Base-by-base conservation (phyloP, 2,113 vertebrate genomes). In the Bujurquina vittata region DNA sequence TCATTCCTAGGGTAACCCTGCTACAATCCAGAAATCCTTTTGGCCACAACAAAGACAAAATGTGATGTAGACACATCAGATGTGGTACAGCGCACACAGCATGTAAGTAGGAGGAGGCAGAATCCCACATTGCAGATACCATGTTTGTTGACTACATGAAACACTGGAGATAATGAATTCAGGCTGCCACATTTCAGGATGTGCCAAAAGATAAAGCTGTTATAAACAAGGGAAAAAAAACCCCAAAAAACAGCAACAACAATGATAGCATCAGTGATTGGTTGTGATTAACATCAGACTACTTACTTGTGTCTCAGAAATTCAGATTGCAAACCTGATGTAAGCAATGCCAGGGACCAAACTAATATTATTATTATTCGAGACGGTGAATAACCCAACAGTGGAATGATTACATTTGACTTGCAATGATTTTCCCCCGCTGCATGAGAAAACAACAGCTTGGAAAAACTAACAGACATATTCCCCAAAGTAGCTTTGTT, bases 351-450 rank as follows among this genome's bases (percentile, higher is more conserved):
- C 83, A 85, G 84, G 80, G 85, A 87, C 90, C 87, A 87, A 89
- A 89, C 90, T 93, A 93, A 94, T 94, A 93, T 90, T 93, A 91
- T 92, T 92, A 93, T 94, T 90, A 94, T 92, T 93, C 85, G 58
- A 93, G 92, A 93, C 91, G 60, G 81, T 84, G 91, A 84, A 87
- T 90, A 95, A 94, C 90, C 93, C 89, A 87, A 87, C 81, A 84
- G 88, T 83, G 77, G 87, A 83, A 93, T 95, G 94, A 95, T 95
- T 95, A 94, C 94, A 95, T 95, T 95, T 94, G 94, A 95, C 94
- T 95, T 95, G 93, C 94, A 95, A 94, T 93, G 91, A 93, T 92
- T 83, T 77, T 29, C 85, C 86, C 86, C 79, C 89, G 67, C 86
- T 79, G 86, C 85, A 90, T 81, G 85, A 89, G 83, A 69, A 92